phyloP scores from a whole-genome alignment of 35 echinoderm and acorn worm genomes.

The Patiria miniata region DNA sequence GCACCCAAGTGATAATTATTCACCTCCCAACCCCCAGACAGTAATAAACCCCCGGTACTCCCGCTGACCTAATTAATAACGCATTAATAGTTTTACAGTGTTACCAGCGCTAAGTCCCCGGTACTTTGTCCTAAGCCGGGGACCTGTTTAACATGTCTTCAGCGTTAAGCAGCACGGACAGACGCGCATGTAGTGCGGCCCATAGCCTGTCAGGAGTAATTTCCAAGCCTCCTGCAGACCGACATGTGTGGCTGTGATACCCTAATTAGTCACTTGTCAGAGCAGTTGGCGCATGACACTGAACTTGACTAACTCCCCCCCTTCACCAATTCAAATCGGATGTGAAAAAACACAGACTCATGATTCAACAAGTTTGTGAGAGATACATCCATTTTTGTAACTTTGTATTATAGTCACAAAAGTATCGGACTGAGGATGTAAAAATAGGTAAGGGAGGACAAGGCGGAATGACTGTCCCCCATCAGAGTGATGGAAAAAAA shows the following conservation, averaged over 20 bases:
- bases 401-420: no score
- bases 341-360: neutral
- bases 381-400: neutral
- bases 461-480: no score
- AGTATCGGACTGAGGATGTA: no score
- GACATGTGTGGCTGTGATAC: slow-evolving; percentile 14
- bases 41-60: slow-evolving; percentile 1
- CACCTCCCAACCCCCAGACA: neutral
- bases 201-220: slow-evolving; percentile 14
- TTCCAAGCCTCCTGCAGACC: neutral
- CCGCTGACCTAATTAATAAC: slow-evolving; percentile 31
- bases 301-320: neutral
- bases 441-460: no score
- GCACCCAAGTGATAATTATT: neutral
- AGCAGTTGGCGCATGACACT: neutral
- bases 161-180: slow-evolving; percentile 7
- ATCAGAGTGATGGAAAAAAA: no score
- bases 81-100: slow-evolving; percentile 9
- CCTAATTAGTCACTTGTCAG: slow-evolving; percentile 31
- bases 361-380: slow-evolving; percentile 26
- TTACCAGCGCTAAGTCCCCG: slow-evolving; percentile 5
- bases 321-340: neutral
- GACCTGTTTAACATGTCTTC: slow-evolving; percentile 30
- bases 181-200: neutral
- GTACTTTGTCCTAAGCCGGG: slow-evolving; percentile 1